Conservation (phyloP, 2,113 vertebrate species). For the Clarias macrocephalus region DNA sequence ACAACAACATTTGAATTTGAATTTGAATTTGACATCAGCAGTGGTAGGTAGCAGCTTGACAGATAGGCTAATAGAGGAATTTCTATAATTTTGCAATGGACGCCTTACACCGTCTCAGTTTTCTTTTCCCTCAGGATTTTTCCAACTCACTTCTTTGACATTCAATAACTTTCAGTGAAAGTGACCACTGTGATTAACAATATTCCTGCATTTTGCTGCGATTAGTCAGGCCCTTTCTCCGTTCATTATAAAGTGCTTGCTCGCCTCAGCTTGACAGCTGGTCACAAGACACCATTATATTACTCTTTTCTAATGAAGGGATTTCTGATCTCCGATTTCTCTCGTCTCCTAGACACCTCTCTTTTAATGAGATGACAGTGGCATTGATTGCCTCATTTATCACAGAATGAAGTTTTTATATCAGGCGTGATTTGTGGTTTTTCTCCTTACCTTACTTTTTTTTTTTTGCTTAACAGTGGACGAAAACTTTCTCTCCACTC, state of each 20-base stretch:
- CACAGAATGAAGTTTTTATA: neutral
- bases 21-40: too few relatives aligned
- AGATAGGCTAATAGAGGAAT: neutral
- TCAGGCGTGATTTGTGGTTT: neutral
- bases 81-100: neutral
- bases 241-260: conserved; percentile 33
- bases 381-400: conserved; percentile 48
- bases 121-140: neutral
- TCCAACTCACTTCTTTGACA: neutral
- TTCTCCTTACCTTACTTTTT: neutral
- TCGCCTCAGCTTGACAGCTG: neutral
- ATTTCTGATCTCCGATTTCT: conserved; percentile 11
- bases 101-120: neutral
- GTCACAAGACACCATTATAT: conserved; percentile 13
- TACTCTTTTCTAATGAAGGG: conserved; percentile 25
- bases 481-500: neutral
- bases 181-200: neutral
- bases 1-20: too few relatives aligned
- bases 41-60: neutral
- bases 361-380: conserved; percentile 44
- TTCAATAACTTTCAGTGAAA: conserved; percentile 3
- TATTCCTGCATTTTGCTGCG: neutral
- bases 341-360: conserved; percentile 19
- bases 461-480: neutral
- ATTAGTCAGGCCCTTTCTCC: neutral